Evolutionary conservation across 2,113 vertebrate species (phyloP).

Genomic region (Indri indri): DNA sequence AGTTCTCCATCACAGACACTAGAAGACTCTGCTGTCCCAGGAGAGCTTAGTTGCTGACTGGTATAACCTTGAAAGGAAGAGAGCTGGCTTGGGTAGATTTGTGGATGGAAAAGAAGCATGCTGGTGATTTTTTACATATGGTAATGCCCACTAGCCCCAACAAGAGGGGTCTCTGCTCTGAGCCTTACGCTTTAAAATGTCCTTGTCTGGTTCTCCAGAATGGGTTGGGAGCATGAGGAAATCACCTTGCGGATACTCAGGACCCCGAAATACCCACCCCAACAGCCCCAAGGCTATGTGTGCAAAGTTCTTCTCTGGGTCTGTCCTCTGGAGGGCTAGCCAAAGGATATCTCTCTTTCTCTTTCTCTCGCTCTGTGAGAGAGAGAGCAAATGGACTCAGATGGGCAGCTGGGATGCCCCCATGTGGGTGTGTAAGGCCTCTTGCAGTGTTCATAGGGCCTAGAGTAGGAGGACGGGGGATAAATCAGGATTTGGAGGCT

Average conservation of each 20-base stretch:
- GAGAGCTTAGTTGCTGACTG: neutral
- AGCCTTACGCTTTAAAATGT: neutral
- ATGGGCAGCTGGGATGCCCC: neutral
- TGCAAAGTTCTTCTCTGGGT: neutral
- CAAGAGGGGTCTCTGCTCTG: neutral
- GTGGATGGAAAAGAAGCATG: neutral
- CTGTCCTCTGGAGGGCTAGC: neutral
- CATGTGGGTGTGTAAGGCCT: neutral
- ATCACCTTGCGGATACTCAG: neutral
- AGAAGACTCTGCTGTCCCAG: neutral
- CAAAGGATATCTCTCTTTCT: neutral
- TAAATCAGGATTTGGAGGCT: neutral
- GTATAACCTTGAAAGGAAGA: neutral
- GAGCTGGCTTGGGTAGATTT: neutral
- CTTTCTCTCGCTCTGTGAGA: no score
- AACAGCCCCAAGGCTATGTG: neutral
- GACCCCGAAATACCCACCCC: no score
- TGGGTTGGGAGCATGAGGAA: neutral
- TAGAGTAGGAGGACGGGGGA: neutral
- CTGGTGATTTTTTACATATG: neutral
- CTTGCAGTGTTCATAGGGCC: neutral
- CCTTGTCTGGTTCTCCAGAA: neutral
- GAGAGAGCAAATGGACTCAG: neutral
- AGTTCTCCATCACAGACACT: neutral
- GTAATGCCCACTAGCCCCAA: neutral